These are phyloP conservation scores for Cataglyphis altisquamis DNA, from an alignment of 2,888 invertebrate species.

Conservation along the genomic window DNA sequence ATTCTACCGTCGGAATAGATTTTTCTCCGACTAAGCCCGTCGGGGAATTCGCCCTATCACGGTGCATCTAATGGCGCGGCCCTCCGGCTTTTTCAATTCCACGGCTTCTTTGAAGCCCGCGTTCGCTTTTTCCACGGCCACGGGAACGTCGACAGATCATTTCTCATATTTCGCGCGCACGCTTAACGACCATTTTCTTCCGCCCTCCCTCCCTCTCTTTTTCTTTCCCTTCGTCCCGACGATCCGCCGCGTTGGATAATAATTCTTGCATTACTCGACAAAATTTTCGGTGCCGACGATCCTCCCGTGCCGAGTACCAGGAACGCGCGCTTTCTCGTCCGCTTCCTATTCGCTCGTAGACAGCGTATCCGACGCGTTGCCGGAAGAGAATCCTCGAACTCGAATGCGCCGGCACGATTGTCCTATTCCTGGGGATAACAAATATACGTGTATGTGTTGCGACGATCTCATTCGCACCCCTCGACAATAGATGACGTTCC, in stretches of 20 bases:
- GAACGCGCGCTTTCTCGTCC: conserved; percentile 25
- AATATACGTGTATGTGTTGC: conserved; percentile 65
- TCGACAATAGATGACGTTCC: conserved; percentile 68
- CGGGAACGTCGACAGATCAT: conserved; percentile 85
- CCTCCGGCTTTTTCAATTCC: conserved; percentile 68
- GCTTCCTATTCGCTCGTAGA: conserved; percentile 43
- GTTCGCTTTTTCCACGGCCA: conserved; percentile 74
- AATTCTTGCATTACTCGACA: conserved; percentile 83
- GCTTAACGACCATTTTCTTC: conserved; percentile 74
- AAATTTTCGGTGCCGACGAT: conserved; percentile 74
- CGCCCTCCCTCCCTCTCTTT: conserved; percentile 30
- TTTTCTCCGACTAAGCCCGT: conserved; percentile 37
- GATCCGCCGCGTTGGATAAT: conserved; percentile 66
- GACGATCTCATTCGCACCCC: conserved; percentile 69
- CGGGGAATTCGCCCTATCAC: conserved; percentile 71
- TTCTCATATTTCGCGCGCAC: conserved; percentile 87
- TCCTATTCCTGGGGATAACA: conserved; percentile 69
- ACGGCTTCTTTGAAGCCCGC: conserved; percentile 78
- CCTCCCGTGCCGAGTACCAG: conserved; percentile 41
- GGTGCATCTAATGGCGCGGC: conserved; percentile 68
- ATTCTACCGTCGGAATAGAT: conserved; percentile 35
- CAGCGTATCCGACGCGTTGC: conserved; percentile 28
- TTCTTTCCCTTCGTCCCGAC: conserved; percentile 52
- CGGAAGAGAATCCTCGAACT: conserved; percentile 55
- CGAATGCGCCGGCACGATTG: conserved; percentile 70